Evolutionary conservation across 2,797 vertebrate genomes (phyloP), one percentile per base, ranked within the genome.

Genomic region (Cirrhinus mrigala): DNA sequence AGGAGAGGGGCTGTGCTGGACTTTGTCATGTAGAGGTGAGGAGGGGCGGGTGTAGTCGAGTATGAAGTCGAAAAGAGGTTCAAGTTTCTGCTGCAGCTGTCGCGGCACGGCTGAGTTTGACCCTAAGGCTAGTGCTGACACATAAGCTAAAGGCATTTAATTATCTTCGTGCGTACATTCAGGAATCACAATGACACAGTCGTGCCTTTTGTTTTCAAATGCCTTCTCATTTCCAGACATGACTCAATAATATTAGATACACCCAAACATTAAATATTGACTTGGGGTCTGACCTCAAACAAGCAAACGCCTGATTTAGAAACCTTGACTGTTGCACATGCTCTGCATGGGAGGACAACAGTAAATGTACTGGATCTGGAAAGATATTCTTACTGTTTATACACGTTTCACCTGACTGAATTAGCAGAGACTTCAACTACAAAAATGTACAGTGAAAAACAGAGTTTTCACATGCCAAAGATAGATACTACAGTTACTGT

Each of bases 61-160:
- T 70, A 86, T 82, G 81, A 81, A 87, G 78, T 64, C 74, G 70
- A 79, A 79, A 60, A 86, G 87, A 89, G 85, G 89, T 89, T 88
- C 87, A 89, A 89, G 89, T 88, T 88, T 89, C 89, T 87, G 56
- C 70, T 87, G 87, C 89, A 89, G 89, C 89, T 89, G 87, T 88
- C 29, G 74, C 29, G 56, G 58, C 81, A 69, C 15, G 76, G 78
- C 76, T 37, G 56, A 44, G 81, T 64, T 87, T 52, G 71, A 80
- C 86, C 88, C 81, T 87, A 50, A 82, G 76, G 84, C 74, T 79
- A 73, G 73, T 18, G 60, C 78, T 79, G 81, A 76, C 86, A 89
- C 84, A 75, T 84, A 79, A 86, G 69, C 74, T 64, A 74, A 76
- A 86, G 10, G 79, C 33, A 48, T 80, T 82, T 87, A 70, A 89